Conservation (phyloP, 2,113 vertebrate genomes). For the Dryoscopus gambensis region DNA sequence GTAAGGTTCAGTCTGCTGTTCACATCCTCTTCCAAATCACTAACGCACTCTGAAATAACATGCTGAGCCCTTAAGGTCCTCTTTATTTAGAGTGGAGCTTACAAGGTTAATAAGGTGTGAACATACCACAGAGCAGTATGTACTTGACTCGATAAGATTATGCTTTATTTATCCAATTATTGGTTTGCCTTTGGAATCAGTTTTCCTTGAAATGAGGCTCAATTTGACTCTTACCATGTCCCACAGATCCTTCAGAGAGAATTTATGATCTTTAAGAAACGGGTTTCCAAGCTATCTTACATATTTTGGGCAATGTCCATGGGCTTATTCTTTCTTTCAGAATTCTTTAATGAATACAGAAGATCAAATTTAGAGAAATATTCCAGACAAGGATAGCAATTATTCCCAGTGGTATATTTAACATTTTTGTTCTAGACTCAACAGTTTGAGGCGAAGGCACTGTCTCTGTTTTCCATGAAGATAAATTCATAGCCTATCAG, state of each 20-base stretch:
- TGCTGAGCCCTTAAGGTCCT: background rate
- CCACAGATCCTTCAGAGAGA: background rate
- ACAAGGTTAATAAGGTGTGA: background rate
- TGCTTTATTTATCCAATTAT: background rate
- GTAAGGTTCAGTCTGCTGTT: background rate
- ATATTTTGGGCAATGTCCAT: background rate
- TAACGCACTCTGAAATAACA: background rate
- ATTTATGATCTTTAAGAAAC: background rate
- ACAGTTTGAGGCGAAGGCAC: constrained; percentile 16
- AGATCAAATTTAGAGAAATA: background rate
- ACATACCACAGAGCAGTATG: background rate
- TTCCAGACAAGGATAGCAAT: background rate
- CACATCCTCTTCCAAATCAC: background rate
- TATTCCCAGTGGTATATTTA: constrained; percentile 10
- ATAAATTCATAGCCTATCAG: background rate
- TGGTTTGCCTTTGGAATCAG: background rate
- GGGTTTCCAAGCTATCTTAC: background rate
- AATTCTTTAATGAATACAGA: background rate
- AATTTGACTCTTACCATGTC: background rate
- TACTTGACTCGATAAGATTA: background rate
- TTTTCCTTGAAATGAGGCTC: background rate
- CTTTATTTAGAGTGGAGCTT: background rate
- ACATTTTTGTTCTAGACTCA: constrained; percentile 21
- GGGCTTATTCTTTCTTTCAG: background rate
- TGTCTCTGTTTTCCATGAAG: background rate